Evolutionary conservation across 2,797 vertebrate species (phyloP).

Genomic region (Anableps anableps): DNA sequence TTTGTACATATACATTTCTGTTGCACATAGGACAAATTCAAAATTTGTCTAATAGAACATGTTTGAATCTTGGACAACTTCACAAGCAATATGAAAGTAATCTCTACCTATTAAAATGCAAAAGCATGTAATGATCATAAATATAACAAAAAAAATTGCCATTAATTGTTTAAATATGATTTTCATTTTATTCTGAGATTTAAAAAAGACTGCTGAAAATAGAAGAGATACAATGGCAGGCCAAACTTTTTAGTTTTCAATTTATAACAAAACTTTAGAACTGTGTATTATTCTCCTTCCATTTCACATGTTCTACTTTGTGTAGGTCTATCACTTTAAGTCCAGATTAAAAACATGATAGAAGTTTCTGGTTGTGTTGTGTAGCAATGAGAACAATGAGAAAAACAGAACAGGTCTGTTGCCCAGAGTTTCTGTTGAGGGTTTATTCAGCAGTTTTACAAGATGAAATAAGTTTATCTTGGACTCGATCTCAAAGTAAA

Average conservation of each 20-base stretch:
- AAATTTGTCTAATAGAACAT: too few species aligned
- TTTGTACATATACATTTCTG: neutral
- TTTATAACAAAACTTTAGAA: neutral
- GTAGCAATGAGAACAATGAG: neutral
- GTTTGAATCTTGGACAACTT: too few species aligned
- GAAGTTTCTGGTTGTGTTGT: neutral
- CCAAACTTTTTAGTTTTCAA: neutral
- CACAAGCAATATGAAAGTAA: neutral
- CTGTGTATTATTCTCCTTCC: neutral
- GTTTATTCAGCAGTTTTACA: neutral
- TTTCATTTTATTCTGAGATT: neutral
- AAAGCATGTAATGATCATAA: neutral
- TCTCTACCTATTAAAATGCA: neutral
- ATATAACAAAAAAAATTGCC: neutral
- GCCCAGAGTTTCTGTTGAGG: neutral
- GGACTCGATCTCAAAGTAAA: neutral
- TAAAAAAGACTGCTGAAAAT: neutral
- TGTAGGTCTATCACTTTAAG: neutral
- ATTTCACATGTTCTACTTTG: neutral
- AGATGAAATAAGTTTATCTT: neutral
- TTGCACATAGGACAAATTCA: neutral
- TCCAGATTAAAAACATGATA: neutral
- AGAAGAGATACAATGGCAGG: neutral
- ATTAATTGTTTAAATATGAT: neutral
- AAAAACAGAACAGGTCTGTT: neutral